phyloP scores from a whole-genome alignment of 2,797 vertebrate genomes.

The Myripristis jacobus region DNA sequence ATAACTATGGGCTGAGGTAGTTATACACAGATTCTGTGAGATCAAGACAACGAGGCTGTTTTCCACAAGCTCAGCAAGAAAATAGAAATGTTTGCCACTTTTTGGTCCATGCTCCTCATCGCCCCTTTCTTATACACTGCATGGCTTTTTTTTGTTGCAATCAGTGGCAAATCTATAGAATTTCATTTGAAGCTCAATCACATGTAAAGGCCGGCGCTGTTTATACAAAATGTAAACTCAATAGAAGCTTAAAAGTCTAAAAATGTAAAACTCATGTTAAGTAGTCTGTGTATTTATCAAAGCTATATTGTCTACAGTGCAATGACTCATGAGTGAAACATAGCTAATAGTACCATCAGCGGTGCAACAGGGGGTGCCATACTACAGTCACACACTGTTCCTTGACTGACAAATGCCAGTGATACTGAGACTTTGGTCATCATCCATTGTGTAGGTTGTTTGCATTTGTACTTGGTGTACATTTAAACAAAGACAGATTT shows the following conservation, averaged over 20 bases:
- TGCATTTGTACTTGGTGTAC: neutral
- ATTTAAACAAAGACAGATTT: neutral
- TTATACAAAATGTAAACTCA: neutral
- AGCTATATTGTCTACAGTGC: neutral
- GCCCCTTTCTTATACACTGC: slow-evolving; percentile 20
- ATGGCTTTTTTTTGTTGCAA: slow-evolving; percentile 25
- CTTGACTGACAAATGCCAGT: slow-evolving; percentile 3
- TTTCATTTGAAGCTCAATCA: slow-evolving; percentile 21
- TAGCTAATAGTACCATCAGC: slow-evolving; percentile 38
- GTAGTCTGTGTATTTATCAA: neutral
- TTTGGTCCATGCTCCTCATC: slow-evolving; percentile 8
- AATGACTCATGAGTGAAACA: neutral
- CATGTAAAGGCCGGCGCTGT: neutral
- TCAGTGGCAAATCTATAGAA: slow-evolving; percentile 9
- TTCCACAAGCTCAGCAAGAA: slow-evolving; percentile 54
- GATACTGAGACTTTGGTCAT: neutral
- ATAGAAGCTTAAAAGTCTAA: neutral
- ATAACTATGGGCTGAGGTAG: slow-evolving; percentile 80
- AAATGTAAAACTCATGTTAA: slow-evolving; percentile 8
- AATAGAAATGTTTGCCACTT: slow-evolving; percentile 30
- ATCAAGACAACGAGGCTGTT: slow-evolving; percentile 45
- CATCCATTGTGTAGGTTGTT: slow-evolving; percentile 5
- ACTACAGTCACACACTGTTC: slow-evolving; percentile 31
- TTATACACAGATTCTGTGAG: slow-evolving; percentile 46
- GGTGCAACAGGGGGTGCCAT: slow-evolving; percentile 57